phyloP scores from a whole-genome alignment of 2,113 vertebrate genomes.

The Nesoenas mayeri region DNA sequence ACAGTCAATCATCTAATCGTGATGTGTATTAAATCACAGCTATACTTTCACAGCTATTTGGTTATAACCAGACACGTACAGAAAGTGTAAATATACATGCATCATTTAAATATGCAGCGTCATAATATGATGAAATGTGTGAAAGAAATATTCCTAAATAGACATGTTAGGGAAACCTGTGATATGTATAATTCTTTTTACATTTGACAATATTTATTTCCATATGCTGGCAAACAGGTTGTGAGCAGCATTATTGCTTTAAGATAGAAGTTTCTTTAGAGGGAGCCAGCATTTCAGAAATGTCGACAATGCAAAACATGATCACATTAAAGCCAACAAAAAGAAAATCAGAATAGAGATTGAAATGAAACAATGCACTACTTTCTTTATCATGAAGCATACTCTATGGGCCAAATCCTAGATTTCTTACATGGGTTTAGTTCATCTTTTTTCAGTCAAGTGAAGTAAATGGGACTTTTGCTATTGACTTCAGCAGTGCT shows the following conservation, averaged over 20 bases:
- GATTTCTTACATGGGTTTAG: rapidly evolving
- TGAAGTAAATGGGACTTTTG: background rate
- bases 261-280: conserved; percentile 36
- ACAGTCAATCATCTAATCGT: background rate
- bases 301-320: background rate
- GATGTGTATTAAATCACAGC: background rate
- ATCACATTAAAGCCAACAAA: background rate
- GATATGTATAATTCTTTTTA: background rate
- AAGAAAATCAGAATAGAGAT: background rate
- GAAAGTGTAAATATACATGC: background rate
- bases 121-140: background rate
- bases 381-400: background rate
- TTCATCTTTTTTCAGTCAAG: background rate
- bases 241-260: background rate
- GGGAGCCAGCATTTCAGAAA: conserved; percentile 60
- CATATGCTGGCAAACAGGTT: background rate
- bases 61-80: background rate
- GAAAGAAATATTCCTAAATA: background rate
- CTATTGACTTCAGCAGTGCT: background rate
- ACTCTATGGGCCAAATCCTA: background rate
- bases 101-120: background rate
- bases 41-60: background rate
- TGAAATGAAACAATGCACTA: background rate
- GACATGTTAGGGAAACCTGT: background rate
- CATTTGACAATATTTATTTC: background rate